Base-by-base conservation (phyloP, 1,140 invertebrate species). In the Macrocentrus cingulum region DNA sequence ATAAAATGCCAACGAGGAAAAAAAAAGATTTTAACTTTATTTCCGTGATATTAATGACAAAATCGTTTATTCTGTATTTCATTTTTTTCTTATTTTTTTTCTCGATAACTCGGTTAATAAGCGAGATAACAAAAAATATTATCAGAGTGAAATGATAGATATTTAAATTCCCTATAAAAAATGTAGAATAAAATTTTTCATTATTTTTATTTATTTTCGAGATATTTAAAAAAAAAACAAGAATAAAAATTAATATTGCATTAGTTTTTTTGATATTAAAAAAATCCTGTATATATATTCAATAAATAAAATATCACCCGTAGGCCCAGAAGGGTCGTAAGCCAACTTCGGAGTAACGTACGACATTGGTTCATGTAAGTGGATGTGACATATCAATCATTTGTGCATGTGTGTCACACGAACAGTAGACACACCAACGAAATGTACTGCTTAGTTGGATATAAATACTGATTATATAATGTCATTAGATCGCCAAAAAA, bases 351-450 rank as follows among this genome's bases (percentile, higher is more conserved):
- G 77, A 79, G 72, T 79, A 79, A 76, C 69, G 64, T 56, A 59
- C 60, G 68, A 66, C 73, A 75, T 71, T 74, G 76, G 76, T 77
- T 68, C 76, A 79, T 79, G 77, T 80, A 80, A 80, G 78, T 80
- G 65, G 66, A 68, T 71, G 68, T 68, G 64, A 64, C 54, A 22
- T 60, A 42, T 60, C 16, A 63, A 65, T 65, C 62, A 67, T 67
- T 59, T 46, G 45, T 44, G 51, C 32, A 44, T 62, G 54, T 56
- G 56, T 58, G 52, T 42, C 25, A 29, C 6, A 52, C 32, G 9
- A 25, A 15, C 4, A n/a, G 11, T 25, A 41, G 8, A 37, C 48
- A 50, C 23, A 59, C 54, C 49, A 37, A 45, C 44, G 16, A 3
- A n/a, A 39, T 39, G 36, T n/a, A 39, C 13, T 39, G 36, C 13